A percentile compares a stretch with the other conserved stretches of the same genome.
These are phyloP conservation scores for Ctena decussata DNA, from an alignment of 2,888 invertebrate genomes.

Conservation along the genomic window DNA sequence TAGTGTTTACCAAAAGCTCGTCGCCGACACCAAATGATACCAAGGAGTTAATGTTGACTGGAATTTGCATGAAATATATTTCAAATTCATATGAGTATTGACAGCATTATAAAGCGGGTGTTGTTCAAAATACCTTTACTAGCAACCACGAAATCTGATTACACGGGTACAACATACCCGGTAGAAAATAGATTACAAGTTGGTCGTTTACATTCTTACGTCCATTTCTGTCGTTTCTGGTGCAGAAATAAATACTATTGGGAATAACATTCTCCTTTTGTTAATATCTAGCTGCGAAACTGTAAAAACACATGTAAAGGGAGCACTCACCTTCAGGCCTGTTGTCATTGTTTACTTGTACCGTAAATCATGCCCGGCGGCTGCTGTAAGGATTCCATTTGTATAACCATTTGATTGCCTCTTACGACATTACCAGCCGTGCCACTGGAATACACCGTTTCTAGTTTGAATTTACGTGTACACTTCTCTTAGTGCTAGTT, in stretches of 20 bases:
- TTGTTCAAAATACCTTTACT: neutral
- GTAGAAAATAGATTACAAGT: neutral
- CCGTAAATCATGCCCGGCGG: neutral
- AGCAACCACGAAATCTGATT: neutral
- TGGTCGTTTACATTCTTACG: too few relatives aligned
- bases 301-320: neutral
- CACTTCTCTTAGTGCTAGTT: too few relatives aligned
- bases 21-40: too few relatives aligned
- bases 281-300: neutral
- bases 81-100: too few relatives aligned
- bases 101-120: neutral
- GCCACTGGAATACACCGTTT: too few relatives aligned
- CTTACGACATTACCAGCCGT: neutral
- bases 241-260: neutral
- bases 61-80: too few relatives aligned
- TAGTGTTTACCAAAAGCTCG: too few relatives aligned
- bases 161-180: neutral
- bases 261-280: neutral
- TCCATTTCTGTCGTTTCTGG: neutral
- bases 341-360: neutral
- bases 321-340: neutral
- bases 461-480: too few relatives aligned
- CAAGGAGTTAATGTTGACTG: too few relatives aligned
- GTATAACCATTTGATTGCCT: neutral
- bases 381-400: neutral